These are phyloP conservation scores for Sesia bembeciformis DNA, from an alignment of 2,888 invertebrate genomes.

Conservation along the genomic window DNA sequence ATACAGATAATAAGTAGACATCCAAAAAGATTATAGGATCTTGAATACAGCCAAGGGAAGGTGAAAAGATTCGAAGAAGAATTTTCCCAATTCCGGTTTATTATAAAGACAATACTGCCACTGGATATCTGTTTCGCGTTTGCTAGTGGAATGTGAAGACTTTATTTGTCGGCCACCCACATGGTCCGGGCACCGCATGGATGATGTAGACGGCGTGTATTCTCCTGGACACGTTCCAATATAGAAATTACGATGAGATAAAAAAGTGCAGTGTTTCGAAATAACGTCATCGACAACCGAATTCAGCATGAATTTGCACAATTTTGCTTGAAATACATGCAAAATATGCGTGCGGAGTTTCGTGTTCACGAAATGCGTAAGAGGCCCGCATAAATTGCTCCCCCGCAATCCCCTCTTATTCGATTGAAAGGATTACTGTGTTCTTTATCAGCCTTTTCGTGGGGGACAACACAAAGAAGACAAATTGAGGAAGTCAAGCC, in stretches of 20 bases:
- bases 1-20: too few species aligned
- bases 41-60: too few species aligned
- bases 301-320: background rate
- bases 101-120: too few species aligned
- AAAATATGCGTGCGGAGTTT: background rate
- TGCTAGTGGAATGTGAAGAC: too few species aligned
- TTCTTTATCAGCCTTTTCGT: conserved; percentile 45
- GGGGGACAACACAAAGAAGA: conserved; percentile 33
- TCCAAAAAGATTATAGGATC: too few species aligned
- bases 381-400: conserved; percentile 37
- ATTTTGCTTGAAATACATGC: background rate
- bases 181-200: too few species aligned
- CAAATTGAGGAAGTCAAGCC: conserved; percentile 43
- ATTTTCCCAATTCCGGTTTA: too few species aligned
- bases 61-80: too few species aligned
- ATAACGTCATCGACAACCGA: conserved; percentile 34
- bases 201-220: conserved; percentile 1
- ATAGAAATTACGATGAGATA: conserved; percentile 49
- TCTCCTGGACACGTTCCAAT: conserved; percentile 52
- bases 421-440: conserved; percentile 57
- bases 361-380: background rate
- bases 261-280: conserved; percentile 46
- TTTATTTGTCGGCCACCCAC: too few species aligned
- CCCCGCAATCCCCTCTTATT: conserved; percentile 43
- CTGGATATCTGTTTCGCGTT: too few species aligned